Base-by-base conservation (phyloP, 2,797 vertebrate species). In the Telmatherina bonti region DNA sequence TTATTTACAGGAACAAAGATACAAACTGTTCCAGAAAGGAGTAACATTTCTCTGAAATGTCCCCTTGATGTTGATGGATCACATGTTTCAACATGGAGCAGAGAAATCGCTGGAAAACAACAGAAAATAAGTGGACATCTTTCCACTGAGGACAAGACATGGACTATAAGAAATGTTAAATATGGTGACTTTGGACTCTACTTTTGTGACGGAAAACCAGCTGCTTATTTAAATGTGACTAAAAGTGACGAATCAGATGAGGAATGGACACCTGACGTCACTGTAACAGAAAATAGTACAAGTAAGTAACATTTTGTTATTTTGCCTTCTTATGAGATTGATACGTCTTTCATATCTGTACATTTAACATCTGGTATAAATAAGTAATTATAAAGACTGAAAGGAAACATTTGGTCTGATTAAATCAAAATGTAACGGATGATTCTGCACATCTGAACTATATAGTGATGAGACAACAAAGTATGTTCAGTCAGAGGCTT, bases 121-220 rank as follows among this genome's bases (percentile, higher is more conserved):
- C 0, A 13, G 5, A 5, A 1, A 3, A 6, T 0, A 5, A 13
- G 36, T 65, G 1, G 4, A 15, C 0, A 7, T 26, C 33, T 59
- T 55, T 72, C 64, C 7, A 0, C 1, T 12, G 0, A 1, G 4
- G 0, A 26, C 20, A n/a, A 29, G 36, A 3, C 0, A 0, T 5
- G 70, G 51, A 53, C 0, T 1, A 2, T 79, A n/a, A 31, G 0
- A 38, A 3, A 52, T 0, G 12, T 47, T 38, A 24, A 24, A 16
- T 55, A 3, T 26, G 43, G 1, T 11, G 73, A 81, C 51, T 11
- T 53, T 29, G 81, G 72, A 27, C 38, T 72, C 13, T 82, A 78
- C 56, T 26, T 7, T 72, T 82, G 80, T 54, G 35, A 47, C 13
- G 64, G 30, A 29, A 13, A 61, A 67, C 13, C 26, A n/a, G 70